Evolutionary conservation across 1,140 invertebrate species (phyloP).

Genomic region (Heliothis virescens): DNA sequence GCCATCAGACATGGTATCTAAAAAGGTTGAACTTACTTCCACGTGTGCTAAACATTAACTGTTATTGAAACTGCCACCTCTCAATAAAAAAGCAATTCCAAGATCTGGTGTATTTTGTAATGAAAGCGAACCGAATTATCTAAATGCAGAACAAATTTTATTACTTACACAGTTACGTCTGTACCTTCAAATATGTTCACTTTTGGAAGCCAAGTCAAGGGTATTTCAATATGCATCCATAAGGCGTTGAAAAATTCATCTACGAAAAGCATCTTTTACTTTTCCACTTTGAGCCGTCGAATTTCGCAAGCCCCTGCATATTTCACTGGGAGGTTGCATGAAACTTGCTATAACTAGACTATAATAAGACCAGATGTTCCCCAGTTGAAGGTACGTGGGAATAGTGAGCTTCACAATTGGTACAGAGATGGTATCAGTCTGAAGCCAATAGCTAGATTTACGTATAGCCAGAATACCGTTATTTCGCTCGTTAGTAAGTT

Average conservation of each 20-base stretch:
- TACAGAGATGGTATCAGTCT: conserved; percentile 60
- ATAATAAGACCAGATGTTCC: conserved; percentile 33
- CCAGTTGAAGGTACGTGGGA: conserved; percentile 55
- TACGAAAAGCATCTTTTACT: conserved; percentile 23
- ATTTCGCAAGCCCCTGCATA: conserved; percentile 7
- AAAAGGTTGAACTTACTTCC: conserved; percentile 30
- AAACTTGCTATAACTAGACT: conserved; percentile 17
- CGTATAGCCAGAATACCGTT: conserved; percentile 63
- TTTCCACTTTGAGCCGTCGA: conserved; percentile 23
- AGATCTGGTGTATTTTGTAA: neutral
- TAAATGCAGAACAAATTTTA: conserved; percentile 20
- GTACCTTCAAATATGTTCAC: neutral
- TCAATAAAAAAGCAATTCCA: conserved; percentile 32
- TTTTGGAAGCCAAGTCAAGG: conserved; percentile 1
- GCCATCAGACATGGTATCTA: conserved; percentile 30
- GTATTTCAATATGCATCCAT: conserved; percentile 32
- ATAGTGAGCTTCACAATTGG: conserved; percentile 61
- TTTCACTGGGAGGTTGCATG: conserved; percentile 27
- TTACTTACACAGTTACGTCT: neutral
- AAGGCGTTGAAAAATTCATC: conserved; percentile 42
- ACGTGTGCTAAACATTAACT: neutral
- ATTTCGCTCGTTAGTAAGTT: conserved; percentile 62
- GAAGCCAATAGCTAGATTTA: conserved; percentile 61
- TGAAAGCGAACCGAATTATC: neutral
- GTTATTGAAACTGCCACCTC: conserved; percentile 16